A percentile compares a stretch with the other conserved stretches of the same genome.
Conservation (phyloP, 2,113 vertebrate genomes). For the Carlito syrichta region DNA sequence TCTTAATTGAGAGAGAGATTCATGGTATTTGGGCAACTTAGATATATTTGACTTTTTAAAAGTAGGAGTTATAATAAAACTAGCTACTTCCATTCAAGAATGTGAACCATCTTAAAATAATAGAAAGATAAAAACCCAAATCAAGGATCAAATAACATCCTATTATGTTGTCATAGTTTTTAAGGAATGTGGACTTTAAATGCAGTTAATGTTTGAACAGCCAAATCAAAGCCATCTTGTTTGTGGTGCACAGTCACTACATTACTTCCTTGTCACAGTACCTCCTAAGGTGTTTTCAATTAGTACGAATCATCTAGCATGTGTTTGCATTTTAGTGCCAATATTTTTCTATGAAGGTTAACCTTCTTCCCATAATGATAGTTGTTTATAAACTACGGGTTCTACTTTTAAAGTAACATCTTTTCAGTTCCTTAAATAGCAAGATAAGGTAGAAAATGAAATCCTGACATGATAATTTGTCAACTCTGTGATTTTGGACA, state of each 20-base stretch:
- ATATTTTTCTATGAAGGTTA: background rate
- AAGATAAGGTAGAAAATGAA: background rate
- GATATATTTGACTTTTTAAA: background rate
- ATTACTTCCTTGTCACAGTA: background rate
- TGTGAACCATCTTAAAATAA: slow-evolving; percentile 9
- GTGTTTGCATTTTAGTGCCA: background rate
- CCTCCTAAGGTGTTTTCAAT: background rate
- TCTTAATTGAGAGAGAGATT: background rate
- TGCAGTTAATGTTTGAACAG: background rate
- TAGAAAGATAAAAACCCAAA: background rate
- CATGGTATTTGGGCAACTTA: background rate
- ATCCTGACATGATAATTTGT: background rate
- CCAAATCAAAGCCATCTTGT: background rate
- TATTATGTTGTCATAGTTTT: background rate
- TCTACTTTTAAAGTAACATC: background rate
- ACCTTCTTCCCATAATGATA: background rate
- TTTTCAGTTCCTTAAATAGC: background rate
- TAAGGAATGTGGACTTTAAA: background rate
- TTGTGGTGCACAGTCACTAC: background rate
- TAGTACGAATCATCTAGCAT: background rate
- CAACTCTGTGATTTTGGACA: background rate
- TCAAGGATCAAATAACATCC: background rate
- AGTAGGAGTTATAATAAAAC: background rate
- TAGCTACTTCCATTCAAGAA: background rate
- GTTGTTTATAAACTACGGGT: background rate